Conservation (phyloP, 2,888 invertebrate species). For the Cheilosia vernalis region DNA sequence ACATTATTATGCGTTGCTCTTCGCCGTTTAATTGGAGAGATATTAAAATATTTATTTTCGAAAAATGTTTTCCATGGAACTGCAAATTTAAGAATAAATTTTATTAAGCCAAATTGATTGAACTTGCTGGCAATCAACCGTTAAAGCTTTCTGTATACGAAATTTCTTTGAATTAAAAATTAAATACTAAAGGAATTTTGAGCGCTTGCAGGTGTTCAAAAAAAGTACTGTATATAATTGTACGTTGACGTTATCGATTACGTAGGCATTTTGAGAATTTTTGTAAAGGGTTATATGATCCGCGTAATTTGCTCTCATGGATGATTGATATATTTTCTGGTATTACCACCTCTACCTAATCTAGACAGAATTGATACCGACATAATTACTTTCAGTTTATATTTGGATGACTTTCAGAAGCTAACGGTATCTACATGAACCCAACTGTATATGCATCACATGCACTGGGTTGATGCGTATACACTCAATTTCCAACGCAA, state of each 20-base stretch:
- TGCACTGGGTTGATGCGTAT: not conserved
- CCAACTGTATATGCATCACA: not conserved
- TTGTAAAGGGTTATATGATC: not conserved
- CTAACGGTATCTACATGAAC: not conserved
- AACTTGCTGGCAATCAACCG: slow-evolving; percentile 24
- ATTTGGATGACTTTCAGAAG: not conserved
- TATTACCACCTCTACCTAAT: not conserved
- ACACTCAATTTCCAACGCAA: slow-evolving; percentile 2
- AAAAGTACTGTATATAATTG: too few species aligned
- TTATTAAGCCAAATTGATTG: slow-evolving; percentile 11
- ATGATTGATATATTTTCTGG: not conserved
- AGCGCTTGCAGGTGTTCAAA: too few species aligned
- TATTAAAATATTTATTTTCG: slow-evolving; percentile 40
- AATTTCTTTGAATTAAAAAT: not conserved
- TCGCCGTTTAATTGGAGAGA: slow-evolving; percentile 41
- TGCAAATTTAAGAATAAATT: slow-evolving; percentile 15
- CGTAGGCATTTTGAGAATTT: too few species aligned
- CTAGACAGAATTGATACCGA: not conserved
- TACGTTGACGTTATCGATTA: too few species aligned
- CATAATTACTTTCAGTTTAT: not conserved
- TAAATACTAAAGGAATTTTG: not conserved
- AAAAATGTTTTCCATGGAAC: not conserved
- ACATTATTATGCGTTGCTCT: slow-evolving; percentile 16
- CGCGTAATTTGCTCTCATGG: not conserved
- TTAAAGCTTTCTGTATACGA: not conserved